Base-by-base conservation (phyloP, 2,888 invertebrate genomes). In the Catocala fraxini region DNA sequence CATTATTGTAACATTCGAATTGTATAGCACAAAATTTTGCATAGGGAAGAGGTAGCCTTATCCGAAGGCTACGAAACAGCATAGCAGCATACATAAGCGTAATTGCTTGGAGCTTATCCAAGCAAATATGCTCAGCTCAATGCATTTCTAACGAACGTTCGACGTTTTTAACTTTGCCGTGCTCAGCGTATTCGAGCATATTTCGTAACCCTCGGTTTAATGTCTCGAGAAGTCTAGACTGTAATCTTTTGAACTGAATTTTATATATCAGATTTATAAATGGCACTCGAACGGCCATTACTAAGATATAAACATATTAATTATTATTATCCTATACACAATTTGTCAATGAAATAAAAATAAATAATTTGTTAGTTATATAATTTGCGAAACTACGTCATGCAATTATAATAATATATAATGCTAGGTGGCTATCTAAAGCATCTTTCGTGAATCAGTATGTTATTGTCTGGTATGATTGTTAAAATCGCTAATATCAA, bases 391-490 rank as follows among this genome's bases (percentile, higher is more conserved):
- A 11, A 7, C 35, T 46, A 46, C 35, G 45, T 45, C 43, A 25
- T 51, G 51, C 5, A 6, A 39, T 13, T 34, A 43, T 11, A 53
- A 55, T 54, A 67, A 53, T 25, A 43, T 49, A 48, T 42, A 35
- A 51, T 47, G 67, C 48, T 56, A 39, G 34, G 55, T 48, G 65
- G n/a, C 56, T 45, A 45, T 51, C 55, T 63, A 61, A 41, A 59
- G 53, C 51, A 60, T 33, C 1, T 34, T 45, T 47, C n/a, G 58
- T 53, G 13, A 47, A 39, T 33, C 57, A 68, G 58, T 51, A n/a
- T 45, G 46, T 72, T 74, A 71, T 75, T 71, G 68, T 71, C 72
- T 60, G 58, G 33, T 48, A 46, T 11, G 54, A 12, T 51, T 39
- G 43, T 25, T 43, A 47, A 41, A 15, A 51, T 41, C 39, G 53